Base-by-base conservation (phyloP, 2,888 invertebrate genomes). In the Bibio marci region DNA sequence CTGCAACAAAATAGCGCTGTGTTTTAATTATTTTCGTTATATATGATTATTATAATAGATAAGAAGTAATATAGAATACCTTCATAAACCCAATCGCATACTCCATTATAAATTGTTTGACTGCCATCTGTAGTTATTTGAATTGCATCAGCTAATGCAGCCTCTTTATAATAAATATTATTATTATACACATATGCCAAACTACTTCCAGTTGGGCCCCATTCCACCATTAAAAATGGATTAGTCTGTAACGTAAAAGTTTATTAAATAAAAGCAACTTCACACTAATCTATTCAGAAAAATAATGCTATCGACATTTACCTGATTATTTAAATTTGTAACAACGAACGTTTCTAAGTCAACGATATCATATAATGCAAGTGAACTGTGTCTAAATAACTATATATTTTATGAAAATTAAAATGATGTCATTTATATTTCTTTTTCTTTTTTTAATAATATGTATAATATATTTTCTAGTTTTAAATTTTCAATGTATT, bases 41-140 rank as follows among this genome's bases (percentile, higher is more conserved):
- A n/a, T n/a, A n/a, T n/a, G n/a, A n/a, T n/a, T n/a, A n/a, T n/a
- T n/a, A n/a, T n/a, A n/a, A n/a, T n/a, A n/a, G n/a, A n/a, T n/a
- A n/a, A n/a, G n/a, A n/a, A n/a, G n/a, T n/a, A 83, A 17, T 15
- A 27, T 5, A 37, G 2, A 7, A 15, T 10, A 37, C 37, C 83
- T 22, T 22, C 22, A 22, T 22, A 22, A 22, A 92, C 81, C 92
- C 92, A 94, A 61, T 94, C 92, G 25, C 90, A 85, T 10, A 88
- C 73, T 22, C 90, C 91, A 57, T 91, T 81, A 53, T 80, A 80
- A 38, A 86, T 66, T 8, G 70, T 69, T 26, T 72, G 69, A 35
- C 65, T 60, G 2, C 78, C 79, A 48, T 69, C 73, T 0, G 55
- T 59, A 1, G 87, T 85, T 27, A 86, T 64, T 46, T 70, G 66